Evolutionary conservation across 2,797 vertebrate genomes (phyloP).

Genomic region (Triplophysa yarkandensis): DNA sequence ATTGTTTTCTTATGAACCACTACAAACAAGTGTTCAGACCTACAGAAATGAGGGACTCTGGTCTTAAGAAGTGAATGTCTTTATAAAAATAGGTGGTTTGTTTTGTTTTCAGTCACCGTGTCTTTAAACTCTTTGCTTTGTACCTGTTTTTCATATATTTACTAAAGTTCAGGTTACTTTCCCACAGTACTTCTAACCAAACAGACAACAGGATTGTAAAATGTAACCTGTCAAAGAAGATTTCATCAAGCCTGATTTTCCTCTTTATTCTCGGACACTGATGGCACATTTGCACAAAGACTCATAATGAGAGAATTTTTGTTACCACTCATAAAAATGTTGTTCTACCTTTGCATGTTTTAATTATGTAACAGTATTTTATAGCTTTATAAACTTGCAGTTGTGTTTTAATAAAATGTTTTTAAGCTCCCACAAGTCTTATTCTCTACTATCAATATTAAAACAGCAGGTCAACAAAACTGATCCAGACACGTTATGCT

Average conservation of each 20-base stretch:
- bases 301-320: constrained; percentile 77
- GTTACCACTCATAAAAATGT: constrained; percentile 74
- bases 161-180: background rate
- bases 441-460: constrained; percentile 48
- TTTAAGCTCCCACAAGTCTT: constrained; percentile 73
- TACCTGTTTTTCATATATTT: background rate
- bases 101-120: background rate
- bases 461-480: background rate
- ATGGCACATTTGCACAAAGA: constrained; percentile 79
- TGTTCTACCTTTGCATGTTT: constrained; percentile 80
- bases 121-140: background rate
- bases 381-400: constrained; percentile 72
- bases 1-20: background rate
- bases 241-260: too few species aligned
- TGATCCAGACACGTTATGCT: background rate
- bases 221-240: constrained; percentile 56
- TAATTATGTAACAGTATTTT: constrained; percentile 81
- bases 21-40: background rate
- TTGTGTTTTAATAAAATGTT: constrained; percentile 79
- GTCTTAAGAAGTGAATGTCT: constrained; percentile 1
- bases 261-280: constrained; percentile 66
- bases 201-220: constrained; percentile 56
- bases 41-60: background rate
- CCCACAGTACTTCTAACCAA: constrained; percentile 57
- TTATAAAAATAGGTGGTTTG: background rate